Evolutionary conservation across 2,888 invertebrate species (phyloP).

Genomic region (Euspilapteryx auroguttella): DNA sequence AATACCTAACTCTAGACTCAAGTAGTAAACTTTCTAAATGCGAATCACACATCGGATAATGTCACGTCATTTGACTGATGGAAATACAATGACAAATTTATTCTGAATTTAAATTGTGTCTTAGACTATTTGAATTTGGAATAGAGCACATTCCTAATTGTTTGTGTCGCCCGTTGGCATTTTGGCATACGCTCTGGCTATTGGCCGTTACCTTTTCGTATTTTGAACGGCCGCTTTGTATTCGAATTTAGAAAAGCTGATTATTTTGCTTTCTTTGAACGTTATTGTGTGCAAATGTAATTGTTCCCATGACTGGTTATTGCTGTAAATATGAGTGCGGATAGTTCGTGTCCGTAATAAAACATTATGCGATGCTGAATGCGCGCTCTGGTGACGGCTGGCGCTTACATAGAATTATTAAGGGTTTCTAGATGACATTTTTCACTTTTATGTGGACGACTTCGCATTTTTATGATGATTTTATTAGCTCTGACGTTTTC

Average conservation of each 20-base stretch:
- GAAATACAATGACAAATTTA: slow-evolving; percentile 21
- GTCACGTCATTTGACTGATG: too few relatives aligned
- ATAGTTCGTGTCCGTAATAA: slow-evolving; percentile 13
- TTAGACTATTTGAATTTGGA: slow-evolving; percentile 44
- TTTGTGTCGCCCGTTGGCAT: slow-evolving; percentile 37
- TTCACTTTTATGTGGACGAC: slow-evolving; percentile 8
- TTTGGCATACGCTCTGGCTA: slow-evolving; percentile 48
- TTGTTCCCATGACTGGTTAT: slow-evolving; percentile 37
- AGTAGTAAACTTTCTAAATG: too few relatives aligned
- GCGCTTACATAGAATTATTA: slow-evolving; percentile 11
- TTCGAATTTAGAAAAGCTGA: slow-evolving; percentile 50
- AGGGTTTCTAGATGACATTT: slow-evolving; percentile 8
- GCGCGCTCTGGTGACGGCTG: slow-evolving; percentile 14
- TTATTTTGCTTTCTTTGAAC: slow-evolving; percentile 44
- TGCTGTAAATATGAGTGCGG: slow-evolving; percentile 16
- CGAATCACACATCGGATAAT: too few relatives aligned
- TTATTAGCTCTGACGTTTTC: slow-evolving; percentile 2
- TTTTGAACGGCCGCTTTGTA: slow-evolving; percentile 45
- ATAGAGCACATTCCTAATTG: slow-evolving; percentile 51
- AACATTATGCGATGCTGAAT: slow-evolving; percentile 14
- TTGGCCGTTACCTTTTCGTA: slow-evolving; percentile 44
- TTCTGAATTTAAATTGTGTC: too few relatives aligned
- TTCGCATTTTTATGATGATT: slow-evolving; percentile 7
- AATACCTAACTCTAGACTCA: too few relatives aligned
- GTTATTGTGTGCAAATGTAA: slow-evolving; percentile 55